Evolutionary conservation across 2,113 vertebrate genomes (phyloP).

Genomic region (Tor tambroides): DNA sequence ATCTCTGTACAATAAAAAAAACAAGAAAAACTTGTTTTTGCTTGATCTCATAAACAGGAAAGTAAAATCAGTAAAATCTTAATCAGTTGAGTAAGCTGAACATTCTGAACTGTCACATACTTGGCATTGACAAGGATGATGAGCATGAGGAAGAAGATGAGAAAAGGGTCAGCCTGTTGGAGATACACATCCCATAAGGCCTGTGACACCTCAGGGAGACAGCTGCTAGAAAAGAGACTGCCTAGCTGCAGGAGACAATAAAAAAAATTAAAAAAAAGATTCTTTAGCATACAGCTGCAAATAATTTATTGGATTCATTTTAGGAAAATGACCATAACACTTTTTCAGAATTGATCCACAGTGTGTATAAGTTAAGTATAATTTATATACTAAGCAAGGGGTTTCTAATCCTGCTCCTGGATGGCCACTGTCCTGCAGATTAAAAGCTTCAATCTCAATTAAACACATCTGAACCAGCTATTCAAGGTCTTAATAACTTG

Average conservation of each 20-base stretch:
- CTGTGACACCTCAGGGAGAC: conserved; percentile 88
- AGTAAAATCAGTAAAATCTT: too few species aligned
- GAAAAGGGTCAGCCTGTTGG: conserved; percentile 95
- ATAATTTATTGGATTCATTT: neutral
- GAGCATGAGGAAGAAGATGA: conserved; percentile 98
- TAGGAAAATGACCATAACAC: neutral
- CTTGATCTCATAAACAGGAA: neutral
- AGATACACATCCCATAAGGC: conserved; percentile 95
- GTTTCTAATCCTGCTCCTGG: neutral
- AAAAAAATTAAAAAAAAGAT: neutral
- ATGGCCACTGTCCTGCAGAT: neutral
- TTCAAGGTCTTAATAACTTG: neutral
- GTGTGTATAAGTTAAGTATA: too few species aligned
- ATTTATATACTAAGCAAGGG: neutral
- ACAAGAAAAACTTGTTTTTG: neutral
- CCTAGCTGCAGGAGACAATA: conserved; percentile 82
- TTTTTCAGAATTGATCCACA: neutral
- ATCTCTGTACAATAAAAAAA: conserved; percentile 80
- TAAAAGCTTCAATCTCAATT: neutral
- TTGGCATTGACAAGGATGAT: conserved; percentile 99
- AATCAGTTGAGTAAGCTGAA: too few species aligned
- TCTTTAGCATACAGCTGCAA: neutral
- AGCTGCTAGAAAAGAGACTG: conserved; percentile 92
- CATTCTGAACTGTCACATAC: conserved; percentile 73
- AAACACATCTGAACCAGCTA: neutral